Percentiles rank a stretch among this genome's conserved stretches.
Evolutionary conservation across 2,113 vertebrate species (phyloP).

Genomic region (Neopipo cinnamomea): DNA sequence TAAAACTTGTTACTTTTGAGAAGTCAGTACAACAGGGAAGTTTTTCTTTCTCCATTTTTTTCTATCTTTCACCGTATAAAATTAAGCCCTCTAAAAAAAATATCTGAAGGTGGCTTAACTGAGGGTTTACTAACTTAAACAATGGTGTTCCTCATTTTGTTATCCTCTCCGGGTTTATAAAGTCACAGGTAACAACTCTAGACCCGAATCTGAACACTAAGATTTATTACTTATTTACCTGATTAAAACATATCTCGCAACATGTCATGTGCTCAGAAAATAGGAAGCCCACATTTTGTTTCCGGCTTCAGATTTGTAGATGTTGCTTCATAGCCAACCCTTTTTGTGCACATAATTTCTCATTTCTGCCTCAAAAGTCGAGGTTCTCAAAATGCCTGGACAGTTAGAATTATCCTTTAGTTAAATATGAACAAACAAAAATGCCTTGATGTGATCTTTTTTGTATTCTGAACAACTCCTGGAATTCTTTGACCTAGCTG

Average conservation of each 20-base stretch:
- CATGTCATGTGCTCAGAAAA: fast-evolving
- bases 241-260: not conserved
- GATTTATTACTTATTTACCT: not conserved
- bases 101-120: not conserved
- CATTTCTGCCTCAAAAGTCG: not conserved
- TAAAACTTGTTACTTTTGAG: not conserved
- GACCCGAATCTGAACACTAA: not conserved
- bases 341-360: not conserved
- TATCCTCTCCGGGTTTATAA: not conserved
- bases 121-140: not conserved
- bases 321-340: not conserved
- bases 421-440: not conserved
- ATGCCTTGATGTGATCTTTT: not conserved
- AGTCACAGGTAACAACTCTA: not conserved
- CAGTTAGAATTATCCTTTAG: not conserved
- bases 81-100: not conserved
- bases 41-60: not conserved
- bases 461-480: not conserved
- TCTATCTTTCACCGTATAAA: not conserved
- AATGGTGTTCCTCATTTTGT: not conserved
- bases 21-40: not conserved
- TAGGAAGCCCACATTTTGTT: not conserved
- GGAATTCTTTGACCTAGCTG: not conserved
- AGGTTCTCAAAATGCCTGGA: not conserved
- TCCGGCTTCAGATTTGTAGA: not conserved